Percentiles rank a stretch among this genome's conserved stretches.
Conservation (phyloP, 2,113 vertebrate species). For the Labeo rohita region DNA sequence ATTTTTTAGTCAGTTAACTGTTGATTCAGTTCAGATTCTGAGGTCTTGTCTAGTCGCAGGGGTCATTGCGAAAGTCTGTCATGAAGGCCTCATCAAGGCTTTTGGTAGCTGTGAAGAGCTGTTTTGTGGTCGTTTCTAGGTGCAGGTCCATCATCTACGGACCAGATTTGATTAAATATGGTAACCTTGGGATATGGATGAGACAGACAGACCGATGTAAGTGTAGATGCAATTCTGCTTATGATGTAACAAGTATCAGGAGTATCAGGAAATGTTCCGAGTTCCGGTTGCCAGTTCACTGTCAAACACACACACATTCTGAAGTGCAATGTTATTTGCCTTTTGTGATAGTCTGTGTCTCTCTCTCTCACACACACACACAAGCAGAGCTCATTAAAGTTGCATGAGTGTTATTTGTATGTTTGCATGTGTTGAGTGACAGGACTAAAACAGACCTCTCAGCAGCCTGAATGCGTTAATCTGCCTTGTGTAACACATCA, state of each 20-base stretch:
- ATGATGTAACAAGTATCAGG: not conserved
- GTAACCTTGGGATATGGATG: not conserved
- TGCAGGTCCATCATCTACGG: not conserved
- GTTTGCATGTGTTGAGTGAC: constrained; percentile 18
- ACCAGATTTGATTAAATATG: not conserved
- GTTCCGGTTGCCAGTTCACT: not conserved
- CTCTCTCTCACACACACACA: not conserved
- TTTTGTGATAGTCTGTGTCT: too few species aligned
- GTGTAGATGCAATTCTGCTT: not conserved
- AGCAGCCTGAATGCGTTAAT: not conserved
- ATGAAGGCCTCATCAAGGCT: too few species aligned
- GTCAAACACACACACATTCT: not conserved
- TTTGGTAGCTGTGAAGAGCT: too few species aligned
- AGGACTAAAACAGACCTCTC: not conserved
- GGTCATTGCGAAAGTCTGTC: too few species aligned
- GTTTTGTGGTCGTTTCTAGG: not conserved
- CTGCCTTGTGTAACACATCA: not conserved
- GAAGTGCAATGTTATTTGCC: too few species aligned
- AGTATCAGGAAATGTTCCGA: not conserved
- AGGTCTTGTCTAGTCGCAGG: too few species aligned
- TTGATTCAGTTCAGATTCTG: too few species aligned
- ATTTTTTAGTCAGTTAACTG: too few species aligned
- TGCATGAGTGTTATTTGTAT: constrained; percentile 9
- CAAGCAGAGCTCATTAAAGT: not conserved
- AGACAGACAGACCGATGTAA: not conserved